Base-by-base conservation (phyloP, 2,888 invertebrate genomes). In the Caenorhabditis sp. region DNA sequence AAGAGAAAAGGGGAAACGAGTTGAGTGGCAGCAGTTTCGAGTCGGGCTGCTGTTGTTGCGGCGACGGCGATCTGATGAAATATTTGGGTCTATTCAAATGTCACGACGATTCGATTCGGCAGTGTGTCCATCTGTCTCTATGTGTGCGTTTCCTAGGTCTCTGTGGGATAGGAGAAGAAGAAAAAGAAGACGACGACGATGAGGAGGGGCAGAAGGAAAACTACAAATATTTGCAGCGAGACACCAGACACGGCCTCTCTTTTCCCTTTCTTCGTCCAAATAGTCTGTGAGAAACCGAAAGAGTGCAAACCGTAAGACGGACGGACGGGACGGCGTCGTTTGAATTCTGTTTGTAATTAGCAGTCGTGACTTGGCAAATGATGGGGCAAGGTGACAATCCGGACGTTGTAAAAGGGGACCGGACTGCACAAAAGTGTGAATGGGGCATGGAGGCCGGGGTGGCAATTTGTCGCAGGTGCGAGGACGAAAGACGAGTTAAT, bases 191-290 rank as follows among this genome's bases (percentile, higher is more conserved):
- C n/a, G n/a, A 37, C n/a, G 26, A 20, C 1, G 37, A 40, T 5
- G 50, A 47, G 51, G n/a, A n/a, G n/a, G n/a, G n/a, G n/a, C n/a
- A n/a, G n/a, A n/a, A n/a, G n/a, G 56, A 69, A 69, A 58, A 58
- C 68, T 69, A 69, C 68, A 69, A 69, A 69, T 69, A 69, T 69
- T 69, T 69, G 58, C 68, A 69, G 56, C 67, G 47, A 50, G 40
- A 11, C 40, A 18, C n/a, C 47, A 47, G 18, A 18, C 47, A 9
- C n/a, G n/a, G n/a, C n/a, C n/a, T n/a, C n/a, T n/a, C n/a, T n/a
- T n/a, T n/a, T n/a, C 18, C 32, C 32, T 32, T 9, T 13, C 40
- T 15, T 40, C n/a, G n/a, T n/a, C 40, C 40, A 9, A 40, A 50
- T 64, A 20, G 65, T 53, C 35, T 37, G 61, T 26, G 28, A 47